Evolutionary conservation across 2,113 vertebrate species (phyloP), one percentile per base, ranked within the genome.

Genomic region (Phocoena phocoena): DNA sequence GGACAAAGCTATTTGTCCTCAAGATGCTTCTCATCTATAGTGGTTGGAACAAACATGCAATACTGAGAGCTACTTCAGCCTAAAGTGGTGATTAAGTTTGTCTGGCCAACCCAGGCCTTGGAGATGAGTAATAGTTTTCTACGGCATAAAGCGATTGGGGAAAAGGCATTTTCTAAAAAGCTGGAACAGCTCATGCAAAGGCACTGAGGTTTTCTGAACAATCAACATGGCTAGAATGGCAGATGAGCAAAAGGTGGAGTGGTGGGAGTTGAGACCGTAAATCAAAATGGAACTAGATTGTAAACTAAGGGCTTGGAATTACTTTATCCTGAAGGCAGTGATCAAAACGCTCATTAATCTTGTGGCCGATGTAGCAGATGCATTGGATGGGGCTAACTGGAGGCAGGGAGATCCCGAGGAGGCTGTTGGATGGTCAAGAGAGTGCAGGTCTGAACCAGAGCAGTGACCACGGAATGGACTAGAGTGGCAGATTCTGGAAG

Each of bases 131-230:
- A 65, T 20, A 15, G 38, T 83, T 92, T 84, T 50, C 33, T 15
- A 93, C 36, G 44, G 93, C 70, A 31, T 94, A 90, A 74, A 68
- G 53, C 0, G 1, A 44, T 17, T 25, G 28, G 41, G 31, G 3
- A 21, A 47, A 18, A 92, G 92, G 71, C 50, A 28, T 74, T 82
- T 74, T 82, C 36, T 53, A 47, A 95, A 67, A 79, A 60, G 31
- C 41, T 68, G 85, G 26, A 60, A 65, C 1, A 73, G 62, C 14
- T 38, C 79, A 13, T 96, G 79, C 93, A 96, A 97, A 97, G 96
- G 86, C 68, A 74, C 93, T 87, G 93, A 76, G 87, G 73, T 70
- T 93, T 94, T 93, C 79, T 73, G 91, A 95, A 47, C 88, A 18
- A 23, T 55, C n/a, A 10, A 2, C 15, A 0, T 31, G 25, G 53